phyloP scores from a whole-genome alignment of 2,113 vertebrate species.

The Gobiocypris rarus region DNA sequence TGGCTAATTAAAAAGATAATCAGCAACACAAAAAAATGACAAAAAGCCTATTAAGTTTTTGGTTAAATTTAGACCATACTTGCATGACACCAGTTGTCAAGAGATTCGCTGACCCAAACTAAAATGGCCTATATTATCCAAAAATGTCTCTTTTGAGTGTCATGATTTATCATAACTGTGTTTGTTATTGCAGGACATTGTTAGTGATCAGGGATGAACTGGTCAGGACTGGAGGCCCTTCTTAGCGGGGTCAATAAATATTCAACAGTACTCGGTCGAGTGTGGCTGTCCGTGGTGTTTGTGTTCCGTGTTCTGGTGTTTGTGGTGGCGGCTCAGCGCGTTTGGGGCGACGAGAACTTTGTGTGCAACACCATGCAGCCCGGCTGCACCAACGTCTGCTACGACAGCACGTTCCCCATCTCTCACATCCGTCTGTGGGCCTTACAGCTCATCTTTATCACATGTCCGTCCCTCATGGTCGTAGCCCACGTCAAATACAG shows the following conservation, averaged over 20 bases:
- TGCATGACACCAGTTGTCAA: slow-evolving; percentile 24
- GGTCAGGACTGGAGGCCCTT: slow-evolving; percentile 84
- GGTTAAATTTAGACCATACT: slow-evolving; percentile 35
- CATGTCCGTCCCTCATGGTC: slow-evolving; percentile 90
- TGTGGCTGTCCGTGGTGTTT: slow-evolving; percentile 95
- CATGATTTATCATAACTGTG: slow-evolving; percentile 13
- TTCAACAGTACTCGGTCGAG: slow-evolving; percentile 89
- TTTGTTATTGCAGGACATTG: background rate
- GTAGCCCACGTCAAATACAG: slow-evolving; percentile 90
- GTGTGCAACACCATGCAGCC: slow-evolving; percentile 89
- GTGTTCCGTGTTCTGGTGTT: slow-evolving; percentile 92
- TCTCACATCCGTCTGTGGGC: slow-evolving; percentile 81
- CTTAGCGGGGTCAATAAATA: slow-evolving; percentile 92
- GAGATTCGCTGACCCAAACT: slow-evolving; percentile 44
- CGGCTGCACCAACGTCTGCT: slow-evolving; percentile 91
- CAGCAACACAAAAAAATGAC: slow-evolving; percentile 26
- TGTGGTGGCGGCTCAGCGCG: slow-evolving; percentile 88
- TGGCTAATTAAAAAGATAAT: slow-evolving; percentile 46
- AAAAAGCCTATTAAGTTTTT: slow-evolving; percentile 10
- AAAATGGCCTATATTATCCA: slow-evolving; percentile 1
- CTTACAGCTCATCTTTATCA: slow-evolving; percentile 79
- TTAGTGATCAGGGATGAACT: slow-evolving; percentile 74
- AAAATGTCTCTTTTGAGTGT: too few species aligned
- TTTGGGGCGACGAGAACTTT: slow-evolving; percentile 94
- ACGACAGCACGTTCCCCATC: slow-evolving; percentile 90